Evolutionary conservation across 2,888 invertebrate genomes (phyloP).

Genomic region (Zele albiditarsus): DNA sequence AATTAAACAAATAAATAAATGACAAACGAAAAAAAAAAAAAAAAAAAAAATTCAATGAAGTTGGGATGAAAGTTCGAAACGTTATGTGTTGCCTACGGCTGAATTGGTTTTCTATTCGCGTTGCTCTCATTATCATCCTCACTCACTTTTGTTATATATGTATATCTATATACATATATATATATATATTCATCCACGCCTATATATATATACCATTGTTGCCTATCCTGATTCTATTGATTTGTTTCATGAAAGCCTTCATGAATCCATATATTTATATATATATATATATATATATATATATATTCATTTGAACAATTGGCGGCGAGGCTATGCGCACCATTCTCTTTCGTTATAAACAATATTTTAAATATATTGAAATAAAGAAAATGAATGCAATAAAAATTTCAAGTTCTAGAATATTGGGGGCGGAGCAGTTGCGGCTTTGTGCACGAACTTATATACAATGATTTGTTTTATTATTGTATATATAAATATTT

Average conservation of each 20-base stretch:
- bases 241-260: neutral
- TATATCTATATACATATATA: neutral
- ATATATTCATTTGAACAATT: neutral
- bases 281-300: no score
- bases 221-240: neutral
- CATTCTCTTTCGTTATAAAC: neutral
- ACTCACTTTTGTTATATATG: conserved; percentile 6
- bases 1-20: neutral
- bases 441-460: neutral
- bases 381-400: neutral
- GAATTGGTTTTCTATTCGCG: neutral
- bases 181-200: neutral
- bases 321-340: neutral
- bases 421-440: neutral
- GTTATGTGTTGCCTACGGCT: neutral
- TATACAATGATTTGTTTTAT: neutral
- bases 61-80: conserved; percentile 3
- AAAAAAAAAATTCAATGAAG: neutral
- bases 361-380: neutral
- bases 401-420: neutral
- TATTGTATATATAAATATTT: conserved; percentile 3
- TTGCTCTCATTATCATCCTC: conserved; percentile 23
- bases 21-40: neutral
- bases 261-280: neutral
- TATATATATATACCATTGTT: neutral